Percentiles rank a stretch among this genome's conserved stretches.
phyloP scores from a whole-genome alignment of 2,888 invertebrate genomes.

The Meliscaeva auricollis region DNA sequence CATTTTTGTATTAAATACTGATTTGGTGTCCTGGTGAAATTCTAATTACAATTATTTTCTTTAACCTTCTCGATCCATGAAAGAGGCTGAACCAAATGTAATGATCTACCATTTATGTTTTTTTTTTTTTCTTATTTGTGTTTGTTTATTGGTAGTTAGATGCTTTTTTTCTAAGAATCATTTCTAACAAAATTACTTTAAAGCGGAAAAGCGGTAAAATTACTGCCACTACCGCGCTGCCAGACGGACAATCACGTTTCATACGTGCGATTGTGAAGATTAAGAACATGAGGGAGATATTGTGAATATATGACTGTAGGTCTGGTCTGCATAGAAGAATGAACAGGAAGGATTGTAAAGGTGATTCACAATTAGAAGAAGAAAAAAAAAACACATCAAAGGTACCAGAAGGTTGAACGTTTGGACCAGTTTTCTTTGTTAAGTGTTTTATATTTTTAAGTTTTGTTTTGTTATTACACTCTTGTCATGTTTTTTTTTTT shows the following conservation, averaged over 20 bases:
- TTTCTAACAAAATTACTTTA: conserved; percentile 48
- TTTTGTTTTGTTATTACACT: neutral
- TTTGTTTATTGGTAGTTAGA: conserved; percentile 65
- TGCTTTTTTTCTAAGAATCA: conserved; percentile 56
- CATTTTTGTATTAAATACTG: no score
- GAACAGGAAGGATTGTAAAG: conserved; percentile 38
- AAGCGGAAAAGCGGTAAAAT: conserved; percentile 52
- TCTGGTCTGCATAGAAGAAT: conserved; percentile 33
- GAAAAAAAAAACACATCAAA: conserved; percentile 23
- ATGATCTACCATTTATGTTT: conserved; percentile 45
- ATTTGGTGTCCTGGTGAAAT: conserved; percentile 18
- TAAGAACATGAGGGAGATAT: conserved; percentile 36
- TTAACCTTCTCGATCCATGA: conserved; percentile 39
- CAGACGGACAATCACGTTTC: conserved; percentile 36
- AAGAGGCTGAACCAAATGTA: conserved; percentile 50
- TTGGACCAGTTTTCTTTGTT: conserved; percentile 56
- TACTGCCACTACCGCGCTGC: conserved; percentile 27
- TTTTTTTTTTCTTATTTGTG: conserved; percentile 27
- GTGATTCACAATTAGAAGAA: conserved; percentile 23
- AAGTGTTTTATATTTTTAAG: no score
- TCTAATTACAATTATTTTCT: neutral
- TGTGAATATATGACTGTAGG: conserved; percentile 20
- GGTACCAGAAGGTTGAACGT: conserved; percentile 49
- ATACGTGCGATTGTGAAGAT: conserved; percentile 53
- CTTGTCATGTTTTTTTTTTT: neutral